Evolutionary conservation across 2,888 invertebrate species (phyloP), one percentile per base, ranked within the genome.

Genomic region (Erynnis tages): DNA sequence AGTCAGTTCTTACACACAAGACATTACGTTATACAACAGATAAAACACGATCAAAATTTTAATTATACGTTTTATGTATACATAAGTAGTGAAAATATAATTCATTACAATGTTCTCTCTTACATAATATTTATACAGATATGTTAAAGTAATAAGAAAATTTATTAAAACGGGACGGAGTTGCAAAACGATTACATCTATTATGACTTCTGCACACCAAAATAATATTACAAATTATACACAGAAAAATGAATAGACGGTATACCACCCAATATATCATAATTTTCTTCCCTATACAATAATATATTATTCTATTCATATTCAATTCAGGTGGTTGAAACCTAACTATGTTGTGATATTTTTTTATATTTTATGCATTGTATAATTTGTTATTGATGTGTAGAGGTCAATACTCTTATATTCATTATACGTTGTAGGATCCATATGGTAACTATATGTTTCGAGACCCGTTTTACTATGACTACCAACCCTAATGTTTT

Each of bases 391-490:
- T 37, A 4, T 44, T 23, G 30, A 16, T 72, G 69, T 74, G 73
- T 67, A 70, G 71, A 67, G 48, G 62, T 58, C 66, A 62, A 62
- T 66, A 53, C 50, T 34, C 55, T 53, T 61, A 55, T 62, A 60
- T 59, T 65, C 66, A 65, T 69, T 67, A 70, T 53, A 56, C 35
- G 55, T 71, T 75, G 78, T 82, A 86, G 83, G 82, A 83, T 79
- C 78, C 70, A 66, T 73, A 69, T 88, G 88, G 88, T 88, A 88
- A 88, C 88, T 86, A 78, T 77, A 65, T 71, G 82, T 88, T 88
- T 77, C 84, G 67, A 75, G 74, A 88, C 88, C 88, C 88, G 88
- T 87, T 82, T 79, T 57, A 41, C 65, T 59, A 62, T 65, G 70
- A 68, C 59, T 68, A 73, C 65, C 72, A 77, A 67, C 73, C 75